These are phyloP conservation scores for Numenius arquata DNA, from an alignment of 2,113 vertebrate species.

Conservation along the genomic window DNA sequence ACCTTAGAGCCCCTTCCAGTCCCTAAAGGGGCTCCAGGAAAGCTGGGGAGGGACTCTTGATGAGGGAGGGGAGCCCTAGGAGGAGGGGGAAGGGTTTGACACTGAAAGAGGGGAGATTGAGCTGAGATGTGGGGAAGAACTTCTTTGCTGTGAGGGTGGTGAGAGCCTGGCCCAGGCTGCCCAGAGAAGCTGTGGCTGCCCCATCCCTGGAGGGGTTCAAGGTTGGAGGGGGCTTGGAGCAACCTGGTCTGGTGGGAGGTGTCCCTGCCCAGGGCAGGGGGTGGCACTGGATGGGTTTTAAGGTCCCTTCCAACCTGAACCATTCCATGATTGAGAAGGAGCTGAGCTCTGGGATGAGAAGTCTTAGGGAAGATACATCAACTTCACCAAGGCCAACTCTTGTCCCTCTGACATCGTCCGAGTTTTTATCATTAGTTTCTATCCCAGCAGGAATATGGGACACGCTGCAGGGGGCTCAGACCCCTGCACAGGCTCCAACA, in stretches of 20 bases:
- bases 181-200: neutral
- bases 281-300: neutral
- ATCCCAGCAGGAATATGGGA: neutral
- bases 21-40: too few species aligned
- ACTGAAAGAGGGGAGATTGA: neutral
- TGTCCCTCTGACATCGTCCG: neutral
- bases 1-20: neutral
- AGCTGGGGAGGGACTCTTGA: too few species aligned
- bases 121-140: neutral
- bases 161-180: neutral
- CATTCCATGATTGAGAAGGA: neutral
- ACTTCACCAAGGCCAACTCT: neutral
- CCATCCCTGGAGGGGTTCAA: neutral
- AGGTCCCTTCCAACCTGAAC: neutral
- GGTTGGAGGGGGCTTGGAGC: neutral
- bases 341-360: neutral
- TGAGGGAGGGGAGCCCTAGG: too few species aligned
- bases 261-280: neutral
- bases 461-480: accelerated
- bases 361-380: neutral
- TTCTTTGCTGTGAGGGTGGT: neutral
- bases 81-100: too few species aligned
- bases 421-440: neutral
- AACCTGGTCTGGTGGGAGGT: neutral
- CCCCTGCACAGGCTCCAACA: neutral